Evolutionary conservation across 2,113 vertebrate species (phyloP).

Genomic region (Sinocyclocheilus maitianheensis): DNA sequence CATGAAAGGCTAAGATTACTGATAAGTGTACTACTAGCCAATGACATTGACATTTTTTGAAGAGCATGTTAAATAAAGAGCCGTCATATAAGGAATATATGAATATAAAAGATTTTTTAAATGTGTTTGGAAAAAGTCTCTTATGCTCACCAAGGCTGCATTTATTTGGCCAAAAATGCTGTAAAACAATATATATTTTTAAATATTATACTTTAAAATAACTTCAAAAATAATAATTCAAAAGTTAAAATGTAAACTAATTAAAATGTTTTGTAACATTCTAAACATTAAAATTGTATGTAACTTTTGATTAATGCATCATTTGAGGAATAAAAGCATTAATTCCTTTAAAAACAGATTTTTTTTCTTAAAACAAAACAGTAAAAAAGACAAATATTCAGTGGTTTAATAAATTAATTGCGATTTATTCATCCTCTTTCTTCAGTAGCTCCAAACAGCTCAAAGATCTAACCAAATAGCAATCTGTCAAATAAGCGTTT

Average conservation of each 20-base stretch:
- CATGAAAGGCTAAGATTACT: conserved; percentile 30
- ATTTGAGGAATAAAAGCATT: neutral
- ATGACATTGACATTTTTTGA: conserved; percentile 17
- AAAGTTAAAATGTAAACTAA: too few relatives aligned
- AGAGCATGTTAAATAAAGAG: neutral
- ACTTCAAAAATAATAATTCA: too few relatives aligned
- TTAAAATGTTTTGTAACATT: too few relatives aligned
- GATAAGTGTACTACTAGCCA: conserved; percentile 20
- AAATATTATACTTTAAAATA: neutral
- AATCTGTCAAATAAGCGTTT: conserved; percentile 63
- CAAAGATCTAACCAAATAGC: conserved; percentile 56
- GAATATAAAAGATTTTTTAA: neutral
- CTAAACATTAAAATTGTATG: too few relatives aligned
- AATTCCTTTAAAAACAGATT: neutral
- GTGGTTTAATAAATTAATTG: conserved; percentile 74
- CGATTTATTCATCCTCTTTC: conserved; percentile 67
- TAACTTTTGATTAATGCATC: neutral
- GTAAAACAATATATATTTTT: neutral
- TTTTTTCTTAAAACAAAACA: neutral
- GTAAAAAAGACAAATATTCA: conserved; percentile 41
- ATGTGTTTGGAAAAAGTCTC: too few relatives aligned
- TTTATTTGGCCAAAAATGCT: too few relatives aligned
- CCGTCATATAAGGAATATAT: neutral
- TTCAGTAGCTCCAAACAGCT: conserved; percentile 45
- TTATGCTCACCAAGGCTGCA: too few relatives aligned